These are phyloP conservation scores for Cerastoderma edule DNA, from an alignment of 2,888 invertebrate genomes.

Conservation along the genomic window DNA sequence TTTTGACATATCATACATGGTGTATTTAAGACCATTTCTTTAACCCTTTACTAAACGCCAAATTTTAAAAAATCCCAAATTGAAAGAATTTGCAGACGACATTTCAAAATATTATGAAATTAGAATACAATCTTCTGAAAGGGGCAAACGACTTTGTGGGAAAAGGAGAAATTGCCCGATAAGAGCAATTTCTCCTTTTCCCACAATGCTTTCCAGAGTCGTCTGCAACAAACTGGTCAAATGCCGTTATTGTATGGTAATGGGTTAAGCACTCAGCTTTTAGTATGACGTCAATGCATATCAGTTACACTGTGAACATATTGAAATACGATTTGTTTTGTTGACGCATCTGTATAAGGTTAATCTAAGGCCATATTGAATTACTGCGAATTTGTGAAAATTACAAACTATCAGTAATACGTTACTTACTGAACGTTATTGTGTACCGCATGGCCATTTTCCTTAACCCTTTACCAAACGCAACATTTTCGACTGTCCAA, in stretches of 20 bases:
- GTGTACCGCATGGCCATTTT: neutral
- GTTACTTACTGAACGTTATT: neutral
- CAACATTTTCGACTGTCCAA: neutral
- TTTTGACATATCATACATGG: neutral
- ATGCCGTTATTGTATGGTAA: neutral
- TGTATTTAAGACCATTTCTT: neutral
- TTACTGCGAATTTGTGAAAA: neutral
- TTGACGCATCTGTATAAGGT: neutral
- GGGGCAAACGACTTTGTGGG: too few relatives aligned
- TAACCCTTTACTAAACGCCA: neutral
- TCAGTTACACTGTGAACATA: neutral
- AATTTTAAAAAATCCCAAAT: neutral
- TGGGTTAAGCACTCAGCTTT: neutral
- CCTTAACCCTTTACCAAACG: neutral
- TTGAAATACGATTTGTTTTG: neutral
- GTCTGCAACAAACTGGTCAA: neutral
- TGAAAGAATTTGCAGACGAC: neutral
- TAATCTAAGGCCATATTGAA: neutral
- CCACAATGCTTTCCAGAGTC: neutral
- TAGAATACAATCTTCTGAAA: neutral
- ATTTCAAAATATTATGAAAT: neutral
- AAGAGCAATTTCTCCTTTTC: neutral
- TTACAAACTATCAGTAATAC: neutral
- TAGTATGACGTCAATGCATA: neutral
- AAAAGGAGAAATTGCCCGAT: slow-evolving; percentile 1